Evolutionary conservation across 2,113 vertebrate species (phyloP).

Genomic region (Riparia riparia): DNA sequence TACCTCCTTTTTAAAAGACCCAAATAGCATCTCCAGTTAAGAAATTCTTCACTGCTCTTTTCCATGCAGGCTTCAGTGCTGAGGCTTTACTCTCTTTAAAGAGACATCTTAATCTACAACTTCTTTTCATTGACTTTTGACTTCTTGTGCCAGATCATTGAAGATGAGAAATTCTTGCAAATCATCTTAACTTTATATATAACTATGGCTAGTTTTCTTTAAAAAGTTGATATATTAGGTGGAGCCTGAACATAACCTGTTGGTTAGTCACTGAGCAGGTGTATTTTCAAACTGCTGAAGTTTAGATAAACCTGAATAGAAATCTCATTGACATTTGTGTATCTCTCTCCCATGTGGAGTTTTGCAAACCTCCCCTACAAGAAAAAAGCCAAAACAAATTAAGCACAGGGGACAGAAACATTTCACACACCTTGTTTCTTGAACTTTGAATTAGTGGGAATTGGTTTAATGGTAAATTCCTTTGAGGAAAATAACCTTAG

Average conservation of each 20-base stretch:
- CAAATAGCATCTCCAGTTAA: not conserved
- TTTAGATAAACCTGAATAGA: not conserved
- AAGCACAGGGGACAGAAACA: not conserved
- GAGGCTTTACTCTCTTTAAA: not conserved
- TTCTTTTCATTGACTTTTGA: not conserved
- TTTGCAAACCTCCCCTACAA: not conserved
- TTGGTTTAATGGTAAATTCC: not conserved
- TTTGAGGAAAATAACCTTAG: not conserved
- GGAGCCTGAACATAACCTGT: not conserved
- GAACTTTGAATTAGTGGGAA: not conserved
- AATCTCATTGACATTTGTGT: not conserved
- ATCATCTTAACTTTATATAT: not conserved
- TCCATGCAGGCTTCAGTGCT: not conserved
- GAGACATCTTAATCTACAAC: not conserved
- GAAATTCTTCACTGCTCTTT: not conserved
- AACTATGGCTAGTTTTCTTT: not conserved
- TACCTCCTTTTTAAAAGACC: not conserved
- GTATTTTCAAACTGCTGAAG: not conserved
- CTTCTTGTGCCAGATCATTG: not conserved
- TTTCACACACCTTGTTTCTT: not conserved
- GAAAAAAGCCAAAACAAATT: not conserved
- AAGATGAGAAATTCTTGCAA: not conserved
- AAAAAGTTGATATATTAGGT: not conserved
- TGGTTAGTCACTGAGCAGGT: not conserved
- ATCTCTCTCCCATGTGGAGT: not conserved